A percentile compares a stretch with the other conserved stretches of the same genome.
phyloP scores from a whole-genome alignment of 2,797 vertebrate species.

The Artibeus jamaicensis region DNA sequence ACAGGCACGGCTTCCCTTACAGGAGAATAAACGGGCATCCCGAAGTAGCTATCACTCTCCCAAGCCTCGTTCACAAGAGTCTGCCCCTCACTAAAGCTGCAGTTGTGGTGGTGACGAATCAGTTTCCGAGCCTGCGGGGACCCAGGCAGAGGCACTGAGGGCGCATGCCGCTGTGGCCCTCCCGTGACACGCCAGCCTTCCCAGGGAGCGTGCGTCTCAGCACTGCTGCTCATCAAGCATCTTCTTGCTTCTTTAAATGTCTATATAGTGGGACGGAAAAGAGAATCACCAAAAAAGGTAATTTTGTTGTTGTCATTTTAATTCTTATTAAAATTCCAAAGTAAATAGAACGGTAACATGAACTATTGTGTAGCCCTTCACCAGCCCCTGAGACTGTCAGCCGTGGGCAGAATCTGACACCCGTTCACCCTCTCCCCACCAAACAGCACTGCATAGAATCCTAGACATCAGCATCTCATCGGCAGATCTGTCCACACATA shows the following conservation, averaged over 20 bases:
- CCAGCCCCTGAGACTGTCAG: background rate
- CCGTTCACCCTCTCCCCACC: background rate
- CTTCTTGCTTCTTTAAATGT: background rate
- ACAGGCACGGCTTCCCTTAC: background rate
- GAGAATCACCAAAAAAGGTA: background rate
- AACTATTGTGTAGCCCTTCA: background rate
- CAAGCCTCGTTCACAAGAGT: background rate
- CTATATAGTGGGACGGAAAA: background rate
- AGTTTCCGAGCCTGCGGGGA: background rate
- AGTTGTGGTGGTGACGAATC: background rate
- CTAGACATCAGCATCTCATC: background rate
- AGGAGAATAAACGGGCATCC: background rate
- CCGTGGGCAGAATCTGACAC: too few relatives aligned
- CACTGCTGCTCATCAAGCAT: background rate
- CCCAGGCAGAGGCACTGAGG: background rate
- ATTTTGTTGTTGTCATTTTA: background rate
- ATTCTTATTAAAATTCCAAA: background rate
- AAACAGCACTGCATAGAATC: too few relatives aligned
- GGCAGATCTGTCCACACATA: background rate
- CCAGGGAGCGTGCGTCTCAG: background rate
- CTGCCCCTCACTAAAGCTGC: background rate
- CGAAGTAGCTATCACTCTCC: background rate
- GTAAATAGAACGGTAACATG: background rate
- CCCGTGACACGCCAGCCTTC: background rate
- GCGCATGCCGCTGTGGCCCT: background rate